Conservation (phyloP, 2,113 vertebrate genomes). For the Indicator maculatus region DNA sequence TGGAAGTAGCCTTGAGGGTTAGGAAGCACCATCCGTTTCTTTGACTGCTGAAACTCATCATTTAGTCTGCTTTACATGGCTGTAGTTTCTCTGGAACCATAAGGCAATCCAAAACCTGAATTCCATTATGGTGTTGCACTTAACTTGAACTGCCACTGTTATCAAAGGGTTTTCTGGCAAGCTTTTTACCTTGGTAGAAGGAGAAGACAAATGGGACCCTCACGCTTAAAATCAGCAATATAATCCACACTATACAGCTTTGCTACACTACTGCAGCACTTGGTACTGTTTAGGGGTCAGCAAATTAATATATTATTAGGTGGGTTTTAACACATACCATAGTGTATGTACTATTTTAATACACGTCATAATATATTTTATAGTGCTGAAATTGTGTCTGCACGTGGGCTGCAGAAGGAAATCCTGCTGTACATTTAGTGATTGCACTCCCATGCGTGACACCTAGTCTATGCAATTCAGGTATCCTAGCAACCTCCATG, state of each 20-base stretch:
- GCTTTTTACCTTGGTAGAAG: background rate
- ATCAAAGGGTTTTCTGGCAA: fast-evolving
- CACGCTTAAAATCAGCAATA: background rate
- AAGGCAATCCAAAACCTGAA: background rate
- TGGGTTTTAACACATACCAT: background rate
- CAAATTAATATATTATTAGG: background rate
- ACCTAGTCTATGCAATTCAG: fast-evolving
- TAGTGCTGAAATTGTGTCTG: background rate
- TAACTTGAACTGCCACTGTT: fast-evolving
- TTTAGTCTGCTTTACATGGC: background rate
- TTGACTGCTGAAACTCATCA: background rate
- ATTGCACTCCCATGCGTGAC: background rate
- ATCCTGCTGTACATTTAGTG: background rate
- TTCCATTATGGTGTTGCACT: background rate
- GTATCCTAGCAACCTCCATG: slow-evolving; percentile 34
- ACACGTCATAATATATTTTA: fast-evolving
- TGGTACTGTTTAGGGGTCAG: background rate
- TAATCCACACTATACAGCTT: background rate
- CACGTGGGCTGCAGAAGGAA: background rate
- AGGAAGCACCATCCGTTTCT: background rate
- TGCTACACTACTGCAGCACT: background rate
- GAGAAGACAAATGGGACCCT: background rate
- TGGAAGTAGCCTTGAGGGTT: background rate
- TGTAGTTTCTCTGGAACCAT: background rate
- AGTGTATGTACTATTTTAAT: background rate